A percentile compares a stretch with the other conserved stretches of the same genome.
These are phyloP conservation scores for Plectropomus leopardus DNA, from an alignment of 2,113 vertebrate species.

Conservation along the genomic window DNA sequence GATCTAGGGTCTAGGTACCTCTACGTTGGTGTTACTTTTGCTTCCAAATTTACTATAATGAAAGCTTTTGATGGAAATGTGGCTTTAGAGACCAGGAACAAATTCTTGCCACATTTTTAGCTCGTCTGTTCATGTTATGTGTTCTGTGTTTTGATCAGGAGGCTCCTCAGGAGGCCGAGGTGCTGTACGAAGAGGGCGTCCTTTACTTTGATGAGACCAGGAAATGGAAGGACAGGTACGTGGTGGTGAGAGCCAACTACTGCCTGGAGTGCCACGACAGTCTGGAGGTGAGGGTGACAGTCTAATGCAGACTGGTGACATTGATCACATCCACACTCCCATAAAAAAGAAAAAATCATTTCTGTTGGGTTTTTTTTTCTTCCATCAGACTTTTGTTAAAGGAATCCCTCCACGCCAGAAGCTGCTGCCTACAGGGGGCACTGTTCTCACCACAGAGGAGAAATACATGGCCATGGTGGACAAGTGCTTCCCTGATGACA, in stretches of 20 bases:
- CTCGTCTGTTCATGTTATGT: background rate
- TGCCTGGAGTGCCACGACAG: constrained; percentile 91
- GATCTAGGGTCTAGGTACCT: no score
- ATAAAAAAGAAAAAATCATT: background rate
- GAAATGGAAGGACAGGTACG: constrained; percentile 92
- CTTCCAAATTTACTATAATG: no score
- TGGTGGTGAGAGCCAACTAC: constrained; percentile 90
- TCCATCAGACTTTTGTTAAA: constrained; percentile 83
- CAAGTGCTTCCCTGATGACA: constrained; percentile 89
- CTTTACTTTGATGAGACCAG: constrained; percentile 87
- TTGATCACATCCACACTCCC: accelerated
- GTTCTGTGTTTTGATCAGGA: constrained; percentile 79
- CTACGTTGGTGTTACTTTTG: no score
- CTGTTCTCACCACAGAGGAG: constrained; percentile 89
- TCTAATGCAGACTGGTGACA: background rate
- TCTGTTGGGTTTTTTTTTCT: background rate
- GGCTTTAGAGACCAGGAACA: no score
- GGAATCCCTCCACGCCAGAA: constrained; percentile 85
- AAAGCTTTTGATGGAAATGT: no score
- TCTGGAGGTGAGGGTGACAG: constrained; percentile 86
- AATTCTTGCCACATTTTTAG: background rate
- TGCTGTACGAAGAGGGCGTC: constrained; percentile 88
- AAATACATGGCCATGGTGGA: constrained; percentile 90
- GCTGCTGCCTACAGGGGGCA: constrained; percentile 90
- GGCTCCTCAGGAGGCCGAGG: constrained; percentile 55